These are phyloP conservation scores for Cerastis rubricosa DNA, from an alignment of 2,888 invertebrate species.

Conservation along the genomic window DNA sequence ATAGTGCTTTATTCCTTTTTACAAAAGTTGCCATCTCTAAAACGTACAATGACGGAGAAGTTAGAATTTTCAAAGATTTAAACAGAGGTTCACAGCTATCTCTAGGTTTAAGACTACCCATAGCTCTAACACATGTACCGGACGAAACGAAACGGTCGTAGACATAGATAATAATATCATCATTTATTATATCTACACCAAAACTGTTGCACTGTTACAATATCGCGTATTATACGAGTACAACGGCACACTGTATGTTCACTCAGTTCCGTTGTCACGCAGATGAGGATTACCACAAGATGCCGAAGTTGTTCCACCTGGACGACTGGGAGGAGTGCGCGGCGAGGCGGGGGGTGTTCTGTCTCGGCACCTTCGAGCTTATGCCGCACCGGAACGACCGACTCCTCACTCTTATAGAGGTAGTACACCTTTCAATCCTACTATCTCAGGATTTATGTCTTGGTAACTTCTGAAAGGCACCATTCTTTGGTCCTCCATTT, in stretches of 20 bases:
- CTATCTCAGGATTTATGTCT: neutral
- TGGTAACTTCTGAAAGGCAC: no score
- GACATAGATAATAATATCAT: neutral
- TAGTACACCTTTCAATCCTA: conserved; percentile 17
- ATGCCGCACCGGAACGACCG: conserved; percentile 62
- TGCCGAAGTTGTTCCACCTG: conserved; percentile 79
- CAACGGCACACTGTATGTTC: neutral
- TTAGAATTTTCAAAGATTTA: no score
- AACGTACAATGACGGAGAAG: no score
- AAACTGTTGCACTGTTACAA: neutral
- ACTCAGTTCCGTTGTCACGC: neutral
- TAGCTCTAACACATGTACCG: no score
- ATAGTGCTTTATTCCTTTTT: no score
- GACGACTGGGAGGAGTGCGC: conserved; percentile 79
- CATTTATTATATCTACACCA: neutral
- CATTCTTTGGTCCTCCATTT: neutral
- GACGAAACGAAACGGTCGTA: neutral
- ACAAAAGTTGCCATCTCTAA: no score
- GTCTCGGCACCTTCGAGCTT: conserved; percentile 78
- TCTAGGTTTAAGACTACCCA: no score
- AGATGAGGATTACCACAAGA: conserved; percentile 74
- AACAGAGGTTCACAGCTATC: no score
- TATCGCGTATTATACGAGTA: neutral
- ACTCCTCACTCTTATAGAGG: conserved; percentile 64
- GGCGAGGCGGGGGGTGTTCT: conserved; percentile 73